Percentiles rank a stretch among this genome's conserved stretches.
phyloP scores from a whole-genome alignment of 2,797 vertebrate genomes.

The Melanogrammus aeglefinus region DNA sequence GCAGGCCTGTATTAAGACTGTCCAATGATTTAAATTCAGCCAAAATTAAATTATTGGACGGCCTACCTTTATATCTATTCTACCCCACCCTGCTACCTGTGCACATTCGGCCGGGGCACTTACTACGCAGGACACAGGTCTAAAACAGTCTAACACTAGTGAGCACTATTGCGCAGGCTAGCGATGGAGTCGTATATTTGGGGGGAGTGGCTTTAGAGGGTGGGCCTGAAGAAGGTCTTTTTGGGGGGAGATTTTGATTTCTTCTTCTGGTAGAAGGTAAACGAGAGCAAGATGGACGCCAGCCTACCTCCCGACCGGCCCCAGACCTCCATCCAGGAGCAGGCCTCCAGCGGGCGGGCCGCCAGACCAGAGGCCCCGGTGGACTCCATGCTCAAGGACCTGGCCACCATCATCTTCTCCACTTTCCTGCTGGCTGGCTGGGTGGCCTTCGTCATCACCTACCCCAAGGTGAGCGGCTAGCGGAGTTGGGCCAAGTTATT shows the following conservation, averaged over 20 bases:
- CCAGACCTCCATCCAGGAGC: constrained; percentile 78
- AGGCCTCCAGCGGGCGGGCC: constrained; percentile 41
- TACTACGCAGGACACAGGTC: no score
- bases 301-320: constrained; percentile 67
- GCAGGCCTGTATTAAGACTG: no score
- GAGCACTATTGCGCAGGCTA: no score
- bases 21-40: no score
- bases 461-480: constrained; percentile 83
- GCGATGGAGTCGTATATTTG: no score
- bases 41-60: no score
- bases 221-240: no score
- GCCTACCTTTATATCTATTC: no score
- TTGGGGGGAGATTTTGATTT: background rate
- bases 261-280: constrained; percentile 66
- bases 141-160: no score
- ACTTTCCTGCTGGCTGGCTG: constrained; percentile 95
- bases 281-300: constrained; percentile 78
- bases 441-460: constrained; percentile 94
- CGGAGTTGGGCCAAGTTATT: background rate
- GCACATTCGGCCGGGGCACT: no score
- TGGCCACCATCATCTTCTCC: constrained; percentile 95
- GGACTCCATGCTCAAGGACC: constrained; percentile 94
- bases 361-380: constrained; percentile 80
- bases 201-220: no score
- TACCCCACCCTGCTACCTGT: no score